Percentiles rank a stretch among this genome's conserved stretches.
Conservation (phyloP, 2,888 invertebrate genomes). For the Scaptomyza flava region DNA sequence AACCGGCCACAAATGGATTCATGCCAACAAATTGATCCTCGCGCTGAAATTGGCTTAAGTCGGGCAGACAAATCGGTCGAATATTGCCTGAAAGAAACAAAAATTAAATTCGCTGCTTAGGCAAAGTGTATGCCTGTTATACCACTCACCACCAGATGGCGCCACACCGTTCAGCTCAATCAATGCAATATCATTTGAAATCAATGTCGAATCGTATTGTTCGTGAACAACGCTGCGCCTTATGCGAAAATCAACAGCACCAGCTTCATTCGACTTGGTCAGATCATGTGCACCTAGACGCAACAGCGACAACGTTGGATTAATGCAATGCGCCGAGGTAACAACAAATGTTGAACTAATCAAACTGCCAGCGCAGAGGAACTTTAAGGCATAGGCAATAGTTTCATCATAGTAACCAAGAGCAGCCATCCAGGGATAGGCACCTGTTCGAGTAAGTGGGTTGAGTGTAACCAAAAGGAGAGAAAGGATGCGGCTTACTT, state of each 20-base stretch:
- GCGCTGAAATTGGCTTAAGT: slow-evolving; percentile 77
- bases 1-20: slow-evolving; percentile 90
- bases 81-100: slow-evolving; percentile 86
- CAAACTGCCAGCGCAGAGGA: slow-evolving; percentile 91
- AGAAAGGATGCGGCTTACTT: neutral
- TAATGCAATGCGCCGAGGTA: slow-evolving; percentile 88
- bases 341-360: slow-evolving; percentile 88
- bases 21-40: slow-evolving; percentile 83
- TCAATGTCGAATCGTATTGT: slow-evolving; percentile 87
- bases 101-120: neutral
- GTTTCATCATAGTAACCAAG: slow-evolving; percentile 86
- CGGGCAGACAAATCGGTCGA: slow-evolving; percentile 91
- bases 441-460: slow-evolving; percentile 83
- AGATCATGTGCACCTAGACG: slow-evolving; percentile 92
- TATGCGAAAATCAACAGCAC: slow-evolving; percentile 87
- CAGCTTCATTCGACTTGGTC: slow-evolving; percentile 85
- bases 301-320: slow-evolving; percentile 85
- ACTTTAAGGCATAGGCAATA: slow-evolving; percentile 84
- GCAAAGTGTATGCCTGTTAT: too few species aligned
- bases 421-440: slow-evolving; percentile 94
- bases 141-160: slow-evolving; percentile 67
- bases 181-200: slow-evolving; percentile 92
- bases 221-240: slow-evolving; percentile 88
- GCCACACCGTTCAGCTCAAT: slow-evolving; percentile 86
- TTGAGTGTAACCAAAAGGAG: neutral